Conservation (phyloP, 2,888 invertebrate species). For the Calameuta pallipes region DNA sequence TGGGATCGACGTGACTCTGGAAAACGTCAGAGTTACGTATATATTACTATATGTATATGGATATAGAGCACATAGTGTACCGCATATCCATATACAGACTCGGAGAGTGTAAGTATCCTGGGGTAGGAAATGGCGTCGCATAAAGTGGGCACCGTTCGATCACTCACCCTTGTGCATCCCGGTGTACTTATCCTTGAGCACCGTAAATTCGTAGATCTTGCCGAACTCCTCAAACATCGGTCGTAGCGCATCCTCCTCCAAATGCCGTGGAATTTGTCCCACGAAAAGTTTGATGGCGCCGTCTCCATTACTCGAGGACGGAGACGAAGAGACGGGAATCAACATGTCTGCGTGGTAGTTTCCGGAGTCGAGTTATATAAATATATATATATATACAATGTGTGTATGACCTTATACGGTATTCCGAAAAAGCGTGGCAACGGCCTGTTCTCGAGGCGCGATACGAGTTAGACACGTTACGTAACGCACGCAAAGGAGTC, state of each 20-base stretch:
- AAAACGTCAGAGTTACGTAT: background rate
- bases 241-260: slow-evolving; percentile 87
- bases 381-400: too few relatives aligned
- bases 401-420: background rate
- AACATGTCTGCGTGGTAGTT: slow-evolving; percentile 40
- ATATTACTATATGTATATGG: background rate
- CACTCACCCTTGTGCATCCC: slow-evolving; percentile 92
- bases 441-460: background rate
- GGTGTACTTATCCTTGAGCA: slow-evolving; percentile 94
- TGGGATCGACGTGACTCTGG: background rate
- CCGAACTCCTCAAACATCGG: slow-evolving; percentile 95
- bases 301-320: slow-evolving; percentile 67
- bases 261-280: slow-evolving; percentile 91
- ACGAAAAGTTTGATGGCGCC: slow-evolving; percentile 87
- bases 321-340: slow-evolving; percentile 62
- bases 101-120: background rate
- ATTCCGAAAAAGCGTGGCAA: background rate
- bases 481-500: background rate
- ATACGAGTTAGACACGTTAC: background rate
- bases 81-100: background rate
- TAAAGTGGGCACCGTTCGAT: slow-evolving; percentile 5
- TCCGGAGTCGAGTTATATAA: background rate
- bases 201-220: slow-evolving; percentile 93
- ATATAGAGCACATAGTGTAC: background rate
- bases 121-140: background rate